Conservation (phyloP, 2,888 invertebrate species). For the Mesopsocus fuscifrons region DNA sequence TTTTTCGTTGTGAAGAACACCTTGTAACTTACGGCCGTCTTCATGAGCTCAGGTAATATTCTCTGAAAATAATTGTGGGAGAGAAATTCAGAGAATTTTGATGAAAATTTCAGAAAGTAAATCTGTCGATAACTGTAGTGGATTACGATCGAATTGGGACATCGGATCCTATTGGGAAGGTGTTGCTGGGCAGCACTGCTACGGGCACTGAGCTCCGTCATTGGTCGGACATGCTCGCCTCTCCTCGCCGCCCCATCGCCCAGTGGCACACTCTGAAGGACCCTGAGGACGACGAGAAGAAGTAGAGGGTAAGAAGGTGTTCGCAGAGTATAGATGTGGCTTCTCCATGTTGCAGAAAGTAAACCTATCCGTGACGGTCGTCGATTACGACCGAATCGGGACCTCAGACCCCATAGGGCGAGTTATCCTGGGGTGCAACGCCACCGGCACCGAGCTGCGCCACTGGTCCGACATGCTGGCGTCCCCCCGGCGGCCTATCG, state of each 20-base stretch:
- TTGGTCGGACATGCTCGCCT: constrained; percentile 99
- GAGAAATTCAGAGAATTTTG: too few species aligned
- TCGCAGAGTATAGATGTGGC: constrained; percentile 11
- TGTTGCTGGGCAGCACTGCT: constrained; percentile 91
- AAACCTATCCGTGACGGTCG: constrained; percentile 94
- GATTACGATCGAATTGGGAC: constrained; percentile 99
- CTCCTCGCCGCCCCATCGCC: constrained; percentile 95
- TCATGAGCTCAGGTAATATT: too few species aligned
- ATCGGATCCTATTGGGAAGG: constrained; percentile 97
- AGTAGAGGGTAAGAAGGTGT: constrained; percentile 21
- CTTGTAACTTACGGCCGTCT: too few species aligned
- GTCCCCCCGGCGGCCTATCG: constrained; percentile 95
- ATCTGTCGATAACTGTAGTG: constrained; percentile 95
- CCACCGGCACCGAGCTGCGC: constrained; percentile 91
- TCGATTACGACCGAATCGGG: constrained; percentile 99
- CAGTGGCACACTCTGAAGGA: constrained; percentile 99
- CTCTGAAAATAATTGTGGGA: too few species aligned
- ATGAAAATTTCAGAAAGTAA: constrained; percentile 70
- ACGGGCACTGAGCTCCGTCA: constrained; percentile 96
- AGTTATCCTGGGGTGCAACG: constrained; percentile 91
- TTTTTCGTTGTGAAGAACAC: too few species aligned
- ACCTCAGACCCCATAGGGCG: constrained; percentile 99
- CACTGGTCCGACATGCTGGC: constrained; percentile 99
- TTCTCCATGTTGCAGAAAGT: constrained; percentile 63
- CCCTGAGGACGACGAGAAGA: constrained; percentile 84